phyloP scores from a whole-genome alignment of 2,797 vertebrate genomes.

The Coilia nasus region DNA sequence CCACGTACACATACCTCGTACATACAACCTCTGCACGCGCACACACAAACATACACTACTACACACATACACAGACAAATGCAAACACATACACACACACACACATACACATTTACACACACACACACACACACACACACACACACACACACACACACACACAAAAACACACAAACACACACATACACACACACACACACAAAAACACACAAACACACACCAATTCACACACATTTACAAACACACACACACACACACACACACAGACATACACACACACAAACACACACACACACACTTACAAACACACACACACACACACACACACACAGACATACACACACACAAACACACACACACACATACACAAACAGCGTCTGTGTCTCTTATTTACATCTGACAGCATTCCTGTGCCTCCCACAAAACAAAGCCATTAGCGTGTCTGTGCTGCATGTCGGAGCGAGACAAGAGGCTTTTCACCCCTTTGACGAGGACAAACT shows the following conservation, averaged over 20 bases:
- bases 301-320: too few relatives aligned
- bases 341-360: background rate
- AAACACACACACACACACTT: too few relatives aligned
- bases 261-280: too few relatives aligned
- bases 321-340: background rate
- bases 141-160: too few relatives aligned
- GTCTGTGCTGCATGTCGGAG: conserved; percentile 37
- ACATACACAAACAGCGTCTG: background rate
- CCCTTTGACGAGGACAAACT: conserved; percentile 46
- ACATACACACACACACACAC: background rate
- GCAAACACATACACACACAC: background rate
- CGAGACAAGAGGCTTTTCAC: conserved; percentile 45
- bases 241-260: too few relatives aligned
- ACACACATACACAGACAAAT: too few relatives aligned
- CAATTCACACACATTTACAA: too few relatives aligned
- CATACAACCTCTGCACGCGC: too few relatives aligned
- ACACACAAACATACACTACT: background rate
- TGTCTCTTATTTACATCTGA: conserved; percentile 52
- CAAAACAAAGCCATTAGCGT: conserved; percentile 44
- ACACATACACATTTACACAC: background rate
- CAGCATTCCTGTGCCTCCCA: conserved; percentile 43
- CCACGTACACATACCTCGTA: too few relatives aligned
- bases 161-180: too few relatives aligned
- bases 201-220: background rate
- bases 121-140: too few relatives aligned